phyloP scores from a whole-genome alignment of 2,888 invertebrate species.

The Athetis lepigone region DNA sequence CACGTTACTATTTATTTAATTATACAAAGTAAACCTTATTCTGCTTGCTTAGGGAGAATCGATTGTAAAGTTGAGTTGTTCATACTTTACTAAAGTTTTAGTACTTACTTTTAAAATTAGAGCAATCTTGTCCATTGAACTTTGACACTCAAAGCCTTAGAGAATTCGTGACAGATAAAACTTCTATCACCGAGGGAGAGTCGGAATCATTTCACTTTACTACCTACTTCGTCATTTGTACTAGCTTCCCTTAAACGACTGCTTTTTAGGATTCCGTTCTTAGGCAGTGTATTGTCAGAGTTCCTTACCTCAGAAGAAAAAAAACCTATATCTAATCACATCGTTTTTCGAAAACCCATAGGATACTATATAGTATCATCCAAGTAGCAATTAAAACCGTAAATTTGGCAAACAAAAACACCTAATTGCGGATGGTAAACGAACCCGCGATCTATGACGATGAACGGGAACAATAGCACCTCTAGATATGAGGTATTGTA shows the following conservation, averaged over 20 bases:
- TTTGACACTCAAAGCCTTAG: constrained; percentile 73
- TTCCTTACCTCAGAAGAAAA: too few relatives aligned
- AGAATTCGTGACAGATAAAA: constrained; percentile 75
- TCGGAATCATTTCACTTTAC: constrained; percentile 76
- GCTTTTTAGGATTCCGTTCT: constrained; percentile 18
- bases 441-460: too few relatives aligned
- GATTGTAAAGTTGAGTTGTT: constrained; percentile 10
- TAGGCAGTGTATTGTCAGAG: too few relatives aligned
- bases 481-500: too few relatives aligned
- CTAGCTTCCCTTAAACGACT: constrained; percentile 54
- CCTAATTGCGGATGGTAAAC: too few relatives aligned
- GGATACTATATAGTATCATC: too few relatives aligned
- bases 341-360: too few relatives aligned
- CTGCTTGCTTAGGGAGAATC: not conserved
- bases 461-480: too few relatives aligned
- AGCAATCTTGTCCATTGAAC: constrained; percentile 30
- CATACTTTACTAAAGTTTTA: constrained; percentile 5
- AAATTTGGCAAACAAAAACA: too few relatives aligned
- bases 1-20: constrained; percentile 8
- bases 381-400: too few relatives aligned
- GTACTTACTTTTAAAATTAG: constrained; percentile 26
- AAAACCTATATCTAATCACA: too few relatives aligned
- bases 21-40: not conserved
- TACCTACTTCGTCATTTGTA: constrained; percentile 72
- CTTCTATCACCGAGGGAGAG: constrained; percentile 75